phyloP scores from a whole-genome alignment of 2,888 invertebrate species.

The Drosophila vallismaia region DNA sequence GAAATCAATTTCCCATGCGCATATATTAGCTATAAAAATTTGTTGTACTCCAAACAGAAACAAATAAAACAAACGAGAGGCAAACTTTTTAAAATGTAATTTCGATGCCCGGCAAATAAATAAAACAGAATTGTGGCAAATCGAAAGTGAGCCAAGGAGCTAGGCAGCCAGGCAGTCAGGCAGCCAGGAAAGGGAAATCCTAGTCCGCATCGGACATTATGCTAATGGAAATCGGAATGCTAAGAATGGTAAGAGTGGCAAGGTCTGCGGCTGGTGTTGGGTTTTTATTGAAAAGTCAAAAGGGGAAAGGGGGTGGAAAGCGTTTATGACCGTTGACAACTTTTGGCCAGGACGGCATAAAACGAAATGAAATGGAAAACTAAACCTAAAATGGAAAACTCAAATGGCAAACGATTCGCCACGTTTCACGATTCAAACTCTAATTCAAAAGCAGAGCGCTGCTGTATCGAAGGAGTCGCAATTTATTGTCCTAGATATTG shows the following conservation, averaged over 20 bases:
- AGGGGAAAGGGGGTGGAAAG: constrained; percentile 2
- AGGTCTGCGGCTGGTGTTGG: constrained; percentile 66
- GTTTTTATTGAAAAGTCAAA: constrained; percentile 62
- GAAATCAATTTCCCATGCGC: constrained; percentile 70
- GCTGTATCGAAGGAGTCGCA: constrained; percentile 55
- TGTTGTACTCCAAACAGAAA: constrained; percentile 33
- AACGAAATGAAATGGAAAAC: constrained; percentile 76
- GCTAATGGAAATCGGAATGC: constrained; percentile 69
- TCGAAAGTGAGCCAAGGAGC: constrained; percentile 49
- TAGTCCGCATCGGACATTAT: constrained; percentile 64
- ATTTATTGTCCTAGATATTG: constrained; percentile 81
- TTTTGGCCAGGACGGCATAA: constrained; percentile 67
- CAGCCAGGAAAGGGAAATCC: constrained; percentile 26
- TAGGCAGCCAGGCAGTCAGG: too few species aligned
- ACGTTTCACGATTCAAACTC: constrained; percentile 50
- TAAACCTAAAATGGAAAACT: constrained; percentile 56
- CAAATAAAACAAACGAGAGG: constrained; percentile 55
- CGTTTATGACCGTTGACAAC: constrained; percentile 76
- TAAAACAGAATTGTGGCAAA: constrained; percentile 73
- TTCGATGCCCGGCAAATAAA: constrained; percentile 67
- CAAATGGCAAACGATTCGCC: constrained; percentile 63
- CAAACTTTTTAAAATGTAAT: constrained; percentile 78
- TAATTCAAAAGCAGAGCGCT: constrained; percentile 49
- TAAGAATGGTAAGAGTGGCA: neutral
- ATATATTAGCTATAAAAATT: constrained; percentile 81